Percentiles rank a stretch among this genome's conserved stretches.
phyloP scores from a whole-genome alignment of 2,888 invertebrate species.

The Scaptomyza reducta region DNA sequence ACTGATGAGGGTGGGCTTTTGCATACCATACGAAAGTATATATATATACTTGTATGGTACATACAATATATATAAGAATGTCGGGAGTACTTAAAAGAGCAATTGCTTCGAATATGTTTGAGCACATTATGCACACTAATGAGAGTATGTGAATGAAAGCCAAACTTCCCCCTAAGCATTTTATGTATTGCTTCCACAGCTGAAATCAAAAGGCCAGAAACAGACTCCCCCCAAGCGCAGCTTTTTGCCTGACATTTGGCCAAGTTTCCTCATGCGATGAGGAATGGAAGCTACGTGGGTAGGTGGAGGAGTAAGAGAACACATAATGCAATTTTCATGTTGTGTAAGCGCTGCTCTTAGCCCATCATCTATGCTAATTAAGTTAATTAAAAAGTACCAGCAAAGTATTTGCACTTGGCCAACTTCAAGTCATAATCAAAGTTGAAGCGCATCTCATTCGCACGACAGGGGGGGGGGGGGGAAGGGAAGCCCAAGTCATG shows the following conservation, averaged over 20 bases:
- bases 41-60: background rate
- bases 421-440: slow-evolving; percentile 78
- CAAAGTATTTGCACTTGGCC: slow-evolving; percentile 78
- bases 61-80: slow-evolving; percentile 14
- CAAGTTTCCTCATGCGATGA: slow-evolving; percentile 39
- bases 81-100: slow-evolving; percentile 48
- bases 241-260: slow-evolving; percentile 18
- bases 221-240: background rate
- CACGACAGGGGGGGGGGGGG: slow-evolving; percentile 1
- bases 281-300: background rate
- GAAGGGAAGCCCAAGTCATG: slow-evolving; percentile 68
- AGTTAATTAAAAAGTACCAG: slow-evolving; percentile 77
- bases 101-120: slow-evolving; percentile 49
- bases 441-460: slow-evolving; percentile 59
- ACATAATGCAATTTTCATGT: slow-evolving; percentile 75
- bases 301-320: slow-evolving; percentile 1
- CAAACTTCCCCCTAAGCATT: slow-evolving; percentile 19
- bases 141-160: slow-evolving; percentile 42
- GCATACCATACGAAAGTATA: too few relatives aligned
- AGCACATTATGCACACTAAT: slow-evolving; percentile 48
- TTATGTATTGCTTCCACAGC: slow-evolving; percentile 21
- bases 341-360: slow-evolving; percentile 72
- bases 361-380: slow-evolving; percentile 76
- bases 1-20: background rate
- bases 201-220: slow-evolving; percentile 52